Base-by-base conservation (phyloP, 2,888 invertebrate genomes). In the Platerodrilus igneus region DNA sequence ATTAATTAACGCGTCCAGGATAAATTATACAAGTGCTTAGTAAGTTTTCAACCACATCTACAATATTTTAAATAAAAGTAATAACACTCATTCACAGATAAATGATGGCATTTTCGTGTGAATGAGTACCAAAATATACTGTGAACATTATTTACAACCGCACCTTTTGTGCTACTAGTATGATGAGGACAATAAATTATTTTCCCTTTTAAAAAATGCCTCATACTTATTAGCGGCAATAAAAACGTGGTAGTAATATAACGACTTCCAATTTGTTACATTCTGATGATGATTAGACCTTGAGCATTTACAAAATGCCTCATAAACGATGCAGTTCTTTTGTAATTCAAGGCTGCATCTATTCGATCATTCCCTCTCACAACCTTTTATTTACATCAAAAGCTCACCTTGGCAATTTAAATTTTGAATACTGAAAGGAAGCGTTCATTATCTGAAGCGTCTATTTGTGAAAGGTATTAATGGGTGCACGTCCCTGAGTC, bases 121-220 rank as follows among this genome's bases (percentile, higher is more conserved):
- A 58, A 58, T 59, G 55, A 57, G 54, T 59, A 52, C 57, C 55
- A 58, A 62, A 64, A 63, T 64, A 64, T 63, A 63, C 62, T 63
- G 65, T 62, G 62, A 64, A 66, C 64, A 64, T 66, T 62, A 64
- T 60, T 65, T 63, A 63, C 58, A 57, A 61, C 62, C 64, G 57
- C 65, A 65, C 65, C 65, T 67, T 63, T 63, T 64, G 62, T 62
- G 59, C 59, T 62, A 62, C 58, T 62, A 59, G 59, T 60, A 57
- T 63, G 60, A 60, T 61, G 62, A 60, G 57, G 52, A 57, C 60
- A 53, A 66, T 66, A 63, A 60, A 64, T 66, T 61, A 64, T 57
- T 61, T 57, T 53, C 47, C 54, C 54, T 59, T 58, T 54, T 51
- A 49, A 55, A 50, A 53, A 51, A 48, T 50, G 51, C 53, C 53